phyloP scores from a whole-genome alignment of 1,140 invertebrate species.

The Lycorma delicatula region DNA sequence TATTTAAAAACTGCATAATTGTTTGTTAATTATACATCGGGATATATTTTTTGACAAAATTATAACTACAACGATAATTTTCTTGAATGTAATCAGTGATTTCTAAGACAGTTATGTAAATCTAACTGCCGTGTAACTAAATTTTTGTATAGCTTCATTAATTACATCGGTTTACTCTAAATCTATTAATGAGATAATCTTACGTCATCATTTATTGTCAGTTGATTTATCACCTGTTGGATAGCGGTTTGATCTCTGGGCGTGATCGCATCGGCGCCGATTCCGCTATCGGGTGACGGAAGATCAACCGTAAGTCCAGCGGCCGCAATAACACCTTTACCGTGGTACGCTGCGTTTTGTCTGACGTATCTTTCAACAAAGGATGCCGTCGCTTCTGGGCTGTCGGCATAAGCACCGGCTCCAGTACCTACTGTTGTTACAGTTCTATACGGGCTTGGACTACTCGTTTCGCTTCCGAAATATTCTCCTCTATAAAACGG shows the following conservation, averaged over 20 bases:
- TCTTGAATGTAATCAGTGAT: too few species aligned
- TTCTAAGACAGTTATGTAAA: too few species aligned
- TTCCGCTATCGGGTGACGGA: constrained; percentile 84
- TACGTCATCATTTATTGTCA: too few species aligned
- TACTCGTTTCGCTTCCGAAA: constrained; percentile 32
- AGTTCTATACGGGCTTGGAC: constrained; percentile 42
- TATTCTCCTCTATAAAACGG: constrained; percentile 45
- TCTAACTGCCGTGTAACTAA: too few species aligned
- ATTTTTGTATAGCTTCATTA: too few species aligned
- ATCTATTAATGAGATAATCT: too few species aligned
- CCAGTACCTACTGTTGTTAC: constrained; percentile 43
- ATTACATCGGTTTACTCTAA: too few species aligned
- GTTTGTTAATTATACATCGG: too few species aligned
- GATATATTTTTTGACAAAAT: too few species aligned
- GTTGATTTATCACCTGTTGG: constrained; percentile 79
- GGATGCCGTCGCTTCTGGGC: constrained; percentile 37
- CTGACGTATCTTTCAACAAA: constrained; percentile 50
- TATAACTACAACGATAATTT: too few species aligned
- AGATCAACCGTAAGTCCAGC: constrained; percentile 80
- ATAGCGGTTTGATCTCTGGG: constrained; percentile 77
- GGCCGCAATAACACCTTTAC: constrained; percentile 42
- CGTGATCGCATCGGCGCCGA: constrained; percentile 82
- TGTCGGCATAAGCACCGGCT: constrained; percentile 29
- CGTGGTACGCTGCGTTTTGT: constrained; percentile 42
- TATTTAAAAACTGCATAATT: too few species aligned